These are phyloP conservation scores for Standfussiana lucernea DNA, from an alignment of 2,888 invertebrate species.

Conservation along the genomic window DNA sequence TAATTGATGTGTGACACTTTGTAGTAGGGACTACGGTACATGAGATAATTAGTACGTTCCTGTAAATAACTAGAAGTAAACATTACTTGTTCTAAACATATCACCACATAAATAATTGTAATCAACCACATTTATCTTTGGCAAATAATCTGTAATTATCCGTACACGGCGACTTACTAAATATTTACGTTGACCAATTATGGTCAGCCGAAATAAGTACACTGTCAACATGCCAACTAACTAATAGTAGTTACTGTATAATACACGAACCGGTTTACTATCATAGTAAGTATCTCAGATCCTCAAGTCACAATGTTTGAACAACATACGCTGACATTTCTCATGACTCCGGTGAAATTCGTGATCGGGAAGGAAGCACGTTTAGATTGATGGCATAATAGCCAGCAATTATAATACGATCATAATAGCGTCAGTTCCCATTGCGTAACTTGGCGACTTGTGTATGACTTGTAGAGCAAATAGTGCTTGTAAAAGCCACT, in stretches of 20 bases:
- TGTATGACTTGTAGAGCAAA: constrained; percentile 38
- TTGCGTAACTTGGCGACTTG: constrained; percentile 75
- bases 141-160: constrained; percentile 79
- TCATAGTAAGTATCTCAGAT: constrained; percentile 74
- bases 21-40: not conserved
- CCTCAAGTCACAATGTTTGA: constrained; percentile 64
- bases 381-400: constrained; percentile 79
- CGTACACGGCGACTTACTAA: constrained; percentile 74
- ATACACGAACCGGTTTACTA: constrained; percentile 76
- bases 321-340: constrained; percentile 82
- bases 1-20: constrained; percentile 44
- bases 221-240: constrained; percentile 76
- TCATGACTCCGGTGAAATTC: constrained; percentile 83
- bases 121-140: constrained; percentile 70
- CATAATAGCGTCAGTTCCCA: constrained; percentile 77
- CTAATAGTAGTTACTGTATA: constrained; percentile 69
- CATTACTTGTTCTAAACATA: constrained; percentile 17
- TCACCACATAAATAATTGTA: constrained; percentile 52
- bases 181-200: constrained; percentile 82
- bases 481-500: constrained; percentile 61
- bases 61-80: constrained; percentile 14
- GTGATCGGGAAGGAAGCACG: constrained; percentile 82
- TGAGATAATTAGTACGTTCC: constrained; percentile 6
- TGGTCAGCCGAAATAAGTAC: constrained; percentile 74
- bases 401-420: constrained; percentile 80